Conservation (phyloP, 2,888 invertebrate species). For the Hypomecis punctinalis region DNA sequence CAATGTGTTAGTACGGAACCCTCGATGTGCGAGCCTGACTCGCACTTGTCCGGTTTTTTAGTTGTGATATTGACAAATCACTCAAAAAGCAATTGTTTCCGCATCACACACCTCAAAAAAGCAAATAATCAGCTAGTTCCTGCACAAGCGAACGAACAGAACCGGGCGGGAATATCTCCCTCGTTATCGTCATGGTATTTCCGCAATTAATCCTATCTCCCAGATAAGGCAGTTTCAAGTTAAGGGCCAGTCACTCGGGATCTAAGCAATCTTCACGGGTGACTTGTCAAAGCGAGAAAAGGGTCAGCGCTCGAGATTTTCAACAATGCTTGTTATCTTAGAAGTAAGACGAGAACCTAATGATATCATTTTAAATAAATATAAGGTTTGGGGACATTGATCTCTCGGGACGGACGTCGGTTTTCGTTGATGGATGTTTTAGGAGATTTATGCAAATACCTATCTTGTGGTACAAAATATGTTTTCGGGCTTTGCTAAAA, state of each 20-base stretch:
- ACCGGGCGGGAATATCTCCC: constrained; percentile 72
- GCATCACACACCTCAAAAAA: constrained; percentile 6
- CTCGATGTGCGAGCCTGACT: no score
- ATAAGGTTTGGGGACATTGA: constrained; percentile 51
- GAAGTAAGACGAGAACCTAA: constrained; percentile 80
- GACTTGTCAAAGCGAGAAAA: constrained; percentile 84
- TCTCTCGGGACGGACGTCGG: constrained; percentile 42
- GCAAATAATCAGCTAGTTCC: constrained; percentile 17
- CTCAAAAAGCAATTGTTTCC: no score
- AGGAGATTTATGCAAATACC: constrained; percentile 2
- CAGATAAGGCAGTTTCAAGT: constrained; percentile 82
- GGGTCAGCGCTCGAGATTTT: constrained; percentile 82
- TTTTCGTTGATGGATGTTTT: constrained; percentile 17
- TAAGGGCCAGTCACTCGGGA: constrained; percentile 80
- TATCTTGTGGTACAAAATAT: neutral
- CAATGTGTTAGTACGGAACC: no score
- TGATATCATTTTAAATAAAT: constrained; percentile 81
- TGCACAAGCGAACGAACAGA: constrained; percentile 54
- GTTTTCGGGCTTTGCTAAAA: no score
- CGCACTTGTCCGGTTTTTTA: no score
- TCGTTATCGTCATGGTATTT: constrained; percentile 79
- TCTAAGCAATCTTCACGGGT: constrained; percentile 85
- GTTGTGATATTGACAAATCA: no score
- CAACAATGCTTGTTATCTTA: constrained; percentile 85
- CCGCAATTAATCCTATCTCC: constrained; percentile 82